A percentile compares a stretch with the other conserved stretches of the same genome.
Evolutionary conservation across 2,797 vertebrate genomes (phyloP).

Genomic region (Mormyrops boulengeri): DNA sequence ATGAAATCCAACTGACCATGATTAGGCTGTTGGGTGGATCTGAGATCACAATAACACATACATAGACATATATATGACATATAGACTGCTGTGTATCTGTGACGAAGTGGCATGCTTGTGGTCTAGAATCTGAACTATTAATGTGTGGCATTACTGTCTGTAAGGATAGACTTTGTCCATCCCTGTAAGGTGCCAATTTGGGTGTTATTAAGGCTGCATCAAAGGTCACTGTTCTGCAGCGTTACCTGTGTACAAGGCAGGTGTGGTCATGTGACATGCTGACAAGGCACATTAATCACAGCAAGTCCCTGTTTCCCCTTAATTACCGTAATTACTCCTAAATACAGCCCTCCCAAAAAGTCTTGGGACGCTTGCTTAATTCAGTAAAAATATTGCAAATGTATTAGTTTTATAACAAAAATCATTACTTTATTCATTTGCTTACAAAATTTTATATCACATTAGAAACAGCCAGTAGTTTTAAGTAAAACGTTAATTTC

Average conservation of each 20-base stretch:
- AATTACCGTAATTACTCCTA: conserved; percentile 69
- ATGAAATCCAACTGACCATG: not conserved
- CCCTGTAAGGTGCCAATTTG: not conserved
- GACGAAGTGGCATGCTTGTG: not conserved
- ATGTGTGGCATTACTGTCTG: not conserved
- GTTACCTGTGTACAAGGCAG: conserved; percentile 6
- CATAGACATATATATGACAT: not conserved
- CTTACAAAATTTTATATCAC: not conserved
- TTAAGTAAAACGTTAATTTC: not conserved
- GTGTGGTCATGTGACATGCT: conserved; percentile 35
- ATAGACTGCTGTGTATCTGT: not conserved
- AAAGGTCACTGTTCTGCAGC: conserved; percentile 38
- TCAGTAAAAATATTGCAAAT: not conserved
- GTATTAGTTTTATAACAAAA: not conserved
- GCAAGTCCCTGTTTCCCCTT: conserved; percentile 49
- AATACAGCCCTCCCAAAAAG: conserved; percentile 21
- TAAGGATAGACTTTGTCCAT: not conserved
- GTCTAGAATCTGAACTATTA: not conserved
- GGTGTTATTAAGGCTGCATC: not conserved
- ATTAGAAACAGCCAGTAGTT: not conserved
- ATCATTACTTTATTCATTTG: not conserved
- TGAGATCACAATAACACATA: not conserved
- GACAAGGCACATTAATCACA: conserved; percentile 63
- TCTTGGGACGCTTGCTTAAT: not conserved
- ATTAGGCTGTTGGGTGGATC: not conserved